Conservation (phyloP, 2,888 invertebrate species). For the Agriopis aurantiaria region DNA sequence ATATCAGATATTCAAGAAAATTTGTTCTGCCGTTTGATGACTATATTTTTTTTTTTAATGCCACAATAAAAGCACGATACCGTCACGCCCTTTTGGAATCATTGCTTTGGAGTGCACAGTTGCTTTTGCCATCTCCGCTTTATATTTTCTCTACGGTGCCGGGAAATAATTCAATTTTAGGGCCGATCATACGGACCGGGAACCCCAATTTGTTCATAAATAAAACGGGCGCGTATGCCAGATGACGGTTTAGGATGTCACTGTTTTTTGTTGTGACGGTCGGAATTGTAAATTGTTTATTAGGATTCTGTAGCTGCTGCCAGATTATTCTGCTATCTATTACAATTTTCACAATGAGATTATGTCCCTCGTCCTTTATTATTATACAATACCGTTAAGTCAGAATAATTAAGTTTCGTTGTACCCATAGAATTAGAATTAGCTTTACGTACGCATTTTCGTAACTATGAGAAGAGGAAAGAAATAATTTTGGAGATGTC, state of each 20-base stretch:
- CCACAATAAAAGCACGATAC: no score
- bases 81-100: no score
- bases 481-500: no score
- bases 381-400: neutral
- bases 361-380: neutral
- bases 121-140: neutral
- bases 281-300: constrained; percentile 30
- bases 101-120: no score
- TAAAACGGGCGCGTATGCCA: constrained; percentile 50
- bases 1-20: no score
- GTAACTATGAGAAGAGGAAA: no score
- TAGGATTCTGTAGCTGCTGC: constrained; percentile 9
- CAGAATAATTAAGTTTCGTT: no score
- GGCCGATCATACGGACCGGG: constrained; percentile 63
- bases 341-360: neutral
- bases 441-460: no score
- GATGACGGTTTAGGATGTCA: constrained; percentile 24
- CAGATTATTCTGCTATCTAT: constrained; percentile 8
- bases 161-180: constrained; percentile 75
- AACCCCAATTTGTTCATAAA: constrained; percentile 67
- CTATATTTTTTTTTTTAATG: no score
- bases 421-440: no score
- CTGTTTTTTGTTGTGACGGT: constrained; percentile 27
- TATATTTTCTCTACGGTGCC: constrained; percentile 32
- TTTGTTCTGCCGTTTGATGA: no score